Percentiles rank a stretch among this genome's conserved stretches.
Conservation (phyloP, 2,888 invertebrate species). For the Apoda limacodes region DNA sequence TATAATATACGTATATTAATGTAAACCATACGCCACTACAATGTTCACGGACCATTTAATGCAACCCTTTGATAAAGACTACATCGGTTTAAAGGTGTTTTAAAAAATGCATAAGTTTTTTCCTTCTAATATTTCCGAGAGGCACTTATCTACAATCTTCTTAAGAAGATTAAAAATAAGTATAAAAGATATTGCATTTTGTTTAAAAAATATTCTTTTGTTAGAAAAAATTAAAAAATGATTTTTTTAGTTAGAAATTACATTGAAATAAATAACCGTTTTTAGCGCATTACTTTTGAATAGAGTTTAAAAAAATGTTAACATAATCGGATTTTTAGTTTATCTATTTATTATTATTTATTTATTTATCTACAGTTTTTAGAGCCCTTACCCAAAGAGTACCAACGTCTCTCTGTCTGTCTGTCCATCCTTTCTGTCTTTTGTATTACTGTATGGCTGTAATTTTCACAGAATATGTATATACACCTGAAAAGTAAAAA, state of each 20-base stretch:
- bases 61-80: constrained; percentile 27
- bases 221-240: constrained; percentile 13
- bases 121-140: constrained; percentile 3
- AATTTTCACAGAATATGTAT: too few relatives aligned
- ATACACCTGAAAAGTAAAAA: too few relatives aligned
- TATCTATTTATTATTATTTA: neutral
- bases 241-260: too few relatives aligned
- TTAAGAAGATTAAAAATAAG: constrained; percentile 14
- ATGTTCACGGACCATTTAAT: constrained; percentile 39
- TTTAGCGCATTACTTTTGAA: too few relatives aligned
- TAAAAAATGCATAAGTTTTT: constrained; percentile 10
- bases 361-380: too few relatives aligned
- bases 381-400: too few relatives aligned
- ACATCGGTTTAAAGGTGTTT: constrained; percentile 14
- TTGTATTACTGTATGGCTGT: too few relatives aligned
- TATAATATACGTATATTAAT: too few relatives aligned
- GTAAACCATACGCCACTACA: constrained; percentile 34
- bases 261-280: too few relatives aligned
- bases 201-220: constrained; percentile 15
- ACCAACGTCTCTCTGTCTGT: too few relatives aligned
- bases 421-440: too few relatives aligned
- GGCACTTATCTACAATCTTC: constrained; percentile 6
- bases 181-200: constrained; percentile 15
- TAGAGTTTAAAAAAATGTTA: neutral
- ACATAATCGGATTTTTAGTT: neutral